Base-by-base conservation (phyloP, 2,113 vertebrate species). In the Herpetotheres cachinnans region DNA sequence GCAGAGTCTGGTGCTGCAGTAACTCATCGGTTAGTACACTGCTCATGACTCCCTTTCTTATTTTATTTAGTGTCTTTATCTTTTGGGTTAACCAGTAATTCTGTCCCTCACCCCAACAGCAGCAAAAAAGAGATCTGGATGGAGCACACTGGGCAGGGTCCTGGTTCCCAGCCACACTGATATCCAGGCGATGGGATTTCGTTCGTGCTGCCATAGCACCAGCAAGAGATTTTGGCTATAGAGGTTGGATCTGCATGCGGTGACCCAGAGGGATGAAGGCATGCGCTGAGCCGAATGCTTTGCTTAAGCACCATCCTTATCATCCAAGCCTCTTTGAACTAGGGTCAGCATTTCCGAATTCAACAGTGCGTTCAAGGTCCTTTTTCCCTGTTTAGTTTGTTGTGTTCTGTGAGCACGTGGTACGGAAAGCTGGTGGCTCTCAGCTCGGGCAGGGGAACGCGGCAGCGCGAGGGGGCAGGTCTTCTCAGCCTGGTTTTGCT, bases 121-220 rank as follows among this genome's bases (percentile, higher is more conserved):
- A 55, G 54, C 40, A 55, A n/a, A 47, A 59, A 24, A 7, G 25
- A 55, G n/a, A 17, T 36, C 42, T 22, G 65, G 13, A 40, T 6
- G 32, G 52, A 38, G 59, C 0, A 3, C 7, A 4, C 2, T 13
- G 47, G 19, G 26, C 54, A 44, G 42, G 14, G 25, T 20, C 65
- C 42, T 24, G 36, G 9, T 52, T 61, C n/a, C 36, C 67, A 67
- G 66, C 47, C 36, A 6, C 24, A 0, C 19, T 3, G n/a, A 6
- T 46, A 17, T 46, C 16, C 42, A 32, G n/a, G 22, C 2, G 38
- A 56, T 0, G 4, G 36, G 42, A 16, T 69, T 84, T 52, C 4
- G 0, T 30, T 67, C 1, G 0, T 36, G 74, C 32, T 59, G 27
- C 70, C 27, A 0, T 29, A 19, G 16, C 1, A 1, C 20, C 20